A percentile compares a stretch with the other conserved stretches of the same genome.
Evolutionary conservation across 2,797 vertebrate genomes (phyloP).

Genomic region (Micromesistius poutassou): DNA sequence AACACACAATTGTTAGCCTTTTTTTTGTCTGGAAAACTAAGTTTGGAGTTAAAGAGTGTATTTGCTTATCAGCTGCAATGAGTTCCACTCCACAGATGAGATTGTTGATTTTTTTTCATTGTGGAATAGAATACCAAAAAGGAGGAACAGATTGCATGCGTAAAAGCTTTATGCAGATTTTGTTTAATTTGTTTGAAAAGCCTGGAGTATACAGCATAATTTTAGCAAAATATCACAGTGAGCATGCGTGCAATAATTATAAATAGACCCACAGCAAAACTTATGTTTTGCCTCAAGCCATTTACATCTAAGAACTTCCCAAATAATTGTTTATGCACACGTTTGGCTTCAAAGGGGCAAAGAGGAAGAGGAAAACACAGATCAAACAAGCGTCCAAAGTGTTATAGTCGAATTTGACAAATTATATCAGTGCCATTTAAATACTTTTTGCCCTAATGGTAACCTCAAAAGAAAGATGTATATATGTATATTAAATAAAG

Average conservation of each 20-base stretch:
- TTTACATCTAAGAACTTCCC: background rate
- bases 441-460: background rate
- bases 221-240: background rate
- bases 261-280: conserved; percentile 1
- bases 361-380: background rate
- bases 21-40: conserved; percentile 23
- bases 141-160: conserved; percentile 1
- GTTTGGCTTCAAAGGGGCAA: background rate
- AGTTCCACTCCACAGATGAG: conserved; percentile 30
- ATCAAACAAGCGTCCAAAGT: background rate
- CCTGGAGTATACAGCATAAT: background rate
- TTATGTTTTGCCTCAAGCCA: background rate
- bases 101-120: conserved; percentile 9
- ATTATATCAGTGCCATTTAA: background rate
- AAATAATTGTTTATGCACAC: background rate
- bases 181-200: conserved; percentile 1
- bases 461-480: too few species aligned
- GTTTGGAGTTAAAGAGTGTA: conserved; percentile 24
- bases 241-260: background rate
- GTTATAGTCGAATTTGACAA: background rate
- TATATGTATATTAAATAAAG: too few species aligned
- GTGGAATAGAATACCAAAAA: background rate
- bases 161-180: background rate
- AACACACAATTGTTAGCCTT: conserved; percentile 9
- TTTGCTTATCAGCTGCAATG: conserved; percentile 23